Conservation (phyloP, 2,888 invertebrate species). For the Nipponacmea schrenckii region DNA sequence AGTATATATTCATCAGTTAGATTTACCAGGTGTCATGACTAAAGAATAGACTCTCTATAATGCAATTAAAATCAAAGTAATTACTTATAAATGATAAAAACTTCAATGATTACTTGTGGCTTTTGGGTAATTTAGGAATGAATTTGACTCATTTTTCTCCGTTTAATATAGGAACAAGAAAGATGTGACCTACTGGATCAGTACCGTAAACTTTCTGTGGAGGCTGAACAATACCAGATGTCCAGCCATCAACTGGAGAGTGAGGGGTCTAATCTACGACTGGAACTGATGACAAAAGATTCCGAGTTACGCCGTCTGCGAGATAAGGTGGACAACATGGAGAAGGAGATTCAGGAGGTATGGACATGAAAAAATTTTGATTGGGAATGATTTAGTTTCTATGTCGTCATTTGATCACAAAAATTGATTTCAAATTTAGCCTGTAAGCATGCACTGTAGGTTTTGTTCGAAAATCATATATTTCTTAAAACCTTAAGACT, state of each 20-base stretch:
- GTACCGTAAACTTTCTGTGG: conserved; percentile 63
- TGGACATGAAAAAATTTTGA: not conserved
- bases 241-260: conserved; percentile 66
- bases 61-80: too few relatives aligned
- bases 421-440: too few relatives aligned
- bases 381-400: not conserved
- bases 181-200: conserved; percentile 65
- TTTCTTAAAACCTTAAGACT: too few relatives aligned
- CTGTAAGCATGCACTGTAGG: too few relatives aligned
- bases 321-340: conserved; percentile 61
- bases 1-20: too few relatives aligned
- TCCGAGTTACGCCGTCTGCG: conserved; percentile 62
- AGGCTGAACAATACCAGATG: conserved; percentile 66
- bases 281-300: conserved; percentile 66
- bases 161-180: conserved; percentile 60
- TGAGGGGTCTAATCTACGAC: conserved; percentile 63
- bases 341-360: conserved; percentile 63
- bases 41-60: too few relatives aligned
- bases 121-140: not conserved
- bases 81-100: too few relatives aligned
- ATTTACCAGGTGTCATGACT: too few relatives aligned
- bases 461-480: too few relatives aligned
- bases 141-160: not conserved
- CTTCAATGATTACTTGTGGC: too few relatives aligned
- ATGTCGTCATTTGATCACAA: not conserved